Percentiles rank a stretch among this genome's conserved stretches.
These are phyloP conservation scores for Craterocephalus amniculus DNA, from an alignment of 2,797 vertebrate species.

Conservation along the genomic window DNA sequence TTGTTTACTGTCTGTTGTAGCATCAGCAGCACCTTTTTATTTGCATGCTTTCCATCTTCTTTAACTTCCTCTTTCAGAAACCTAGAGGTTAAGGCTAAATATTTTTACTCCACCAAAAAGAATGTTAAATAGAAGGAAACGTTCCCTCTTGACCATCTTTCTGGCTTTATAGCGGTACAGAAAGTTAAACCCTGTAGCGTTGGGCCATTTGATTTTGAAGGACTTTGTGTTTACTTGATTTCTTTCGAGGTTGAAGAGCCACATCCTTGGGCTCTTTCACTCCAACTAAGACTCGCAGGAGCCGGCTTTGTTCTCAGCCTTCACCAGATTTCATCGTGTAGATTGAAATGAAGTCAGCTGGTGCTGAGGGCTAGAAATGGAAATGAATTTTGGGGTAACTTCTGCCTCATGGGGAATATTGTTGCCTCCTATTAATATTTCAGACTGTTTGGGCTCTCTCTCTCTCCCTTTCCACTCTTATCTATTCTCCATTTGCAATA, in stretches of 20 bases:
- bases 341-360: constrained; percentile 35
- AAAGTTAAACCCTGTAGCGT: background rate
- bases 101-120: background rate
- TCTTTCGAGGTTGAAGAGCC: constrained; percentile 28
- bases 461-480: background rate
- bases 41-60: too few relatives aligned
- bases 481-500: background rate
- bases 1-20: background rate
- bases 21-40: background rate
- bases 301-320: constrained; percentile 14
- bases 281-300: constrained; percentile 6
- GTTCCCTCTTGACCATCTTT: background rate
- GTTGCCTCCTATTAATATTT: constrained; percentile 5
- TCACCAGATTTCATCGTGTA: background rate
- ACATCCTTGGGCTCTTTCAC: constrained; percentile 8
- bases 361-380: constrained; percentile 11
- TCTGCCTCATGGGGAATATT: constrained; percentile 17
- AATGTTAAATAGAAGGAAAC: background rate
- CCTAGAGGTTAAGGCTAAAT: background rate
- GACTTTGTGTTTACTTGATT: background rate
- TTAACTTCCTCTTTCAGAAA: background rate
- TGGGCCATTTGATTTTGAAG: constrained; percentile 20
- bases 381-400: constrained; percentile 31
- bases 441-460: background rate
- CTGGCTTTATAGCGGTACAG: background rate